These are phyloP conservation scores for Panthera leo DNA, from an alignment of 2,113 vertebrate genomes.

Conservation along the genomic window DNA sequence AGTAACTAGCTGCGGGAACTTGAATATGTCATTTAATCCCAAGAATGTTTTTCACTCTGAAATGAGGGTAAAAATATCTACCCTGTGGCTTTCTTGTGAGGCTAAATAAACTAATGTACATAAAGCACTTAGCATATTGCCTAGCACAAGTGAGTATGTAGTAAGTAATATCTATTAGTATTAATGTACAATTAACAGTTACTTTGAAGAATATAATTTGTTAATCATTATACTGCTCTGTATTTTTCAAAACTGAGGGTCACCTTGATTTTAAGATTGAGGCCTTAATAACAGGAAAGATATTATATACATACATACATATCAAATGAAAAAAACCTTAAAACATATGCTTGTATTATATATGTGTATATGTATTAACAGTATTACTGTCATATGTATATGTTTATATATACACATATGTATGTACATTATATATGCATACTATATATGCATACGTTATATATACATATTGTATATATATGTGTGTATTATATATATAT, in stretches of 20 bases:
- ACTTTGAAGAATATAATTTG: background rate
- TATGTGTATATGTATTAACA: background rate
- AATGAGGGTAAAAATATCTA: slow-evolving; percentile 11
- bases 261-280: slow-evolving; percentile 36
- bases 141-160: background rate
- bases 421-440: too few species aligned
- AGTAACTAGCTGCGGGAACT: background rate
- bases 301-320: background rate
- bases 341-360: background rate
- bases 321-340: background rate
- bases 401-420: too few species aligned
- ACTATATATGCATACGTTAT: too few species aligned
- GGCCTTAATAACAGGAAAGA: background rate
- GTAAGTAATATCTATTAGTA: background rate
- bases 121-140: background rate
- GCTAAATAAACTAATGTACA: background rate
- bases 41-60: slow-evolving; percentile 34
- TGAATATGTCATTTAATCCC: background rate
- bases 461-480: background rate
- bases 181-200: slow-evolving; percentile 19
- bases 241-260: slow-evolving; percentile 43
- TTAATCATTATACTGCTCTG: background rate
- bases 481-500: background rate
- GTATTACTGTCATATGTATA: too few species aligned
- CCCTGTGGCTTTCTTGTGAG: background rate